phyloP scores from a whole-genome alignment of 2,797 vertebrate species.

The Percopsis omiscomaycus region DNA sequence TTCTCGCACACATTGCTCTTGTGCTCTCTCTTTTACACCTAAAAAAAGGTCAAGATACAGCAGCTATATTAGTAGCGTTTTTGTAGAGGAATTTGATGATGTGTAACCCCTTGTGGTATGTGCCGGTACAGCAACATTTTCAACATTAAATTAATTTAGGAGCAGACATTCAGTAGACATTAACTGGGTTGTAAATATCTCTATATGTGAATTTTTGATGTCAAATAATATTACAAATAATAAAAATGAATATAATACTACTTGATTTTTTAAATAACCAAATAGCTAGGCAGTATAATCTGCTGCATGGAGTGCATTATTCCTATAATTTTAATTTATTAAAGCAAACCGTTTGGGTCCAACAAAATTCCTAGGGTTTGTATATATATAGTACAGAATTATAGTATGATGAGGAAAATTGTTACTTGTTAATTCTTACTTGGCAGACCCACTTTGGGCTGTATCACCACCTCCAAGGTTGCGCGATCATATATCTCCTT shows the following conservation, averaged over 20 bases:
- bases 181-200: too few relatives aligned
- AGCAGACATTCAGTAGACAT: too few relatives aligned
- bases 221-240: too few relatives aligned
- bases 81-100: background rate
- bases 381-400: too few relatives aligned
- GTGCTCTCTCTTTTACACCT: conserved; percentile 85
- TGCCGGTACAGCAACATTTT: conserved; percentile 5
- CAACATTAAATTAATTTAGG: too few relatives aligned
- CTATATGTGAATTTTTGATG: too few relatives aligned
- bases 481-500: conserved; percentile 90
- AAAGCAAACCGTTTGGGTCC: too few relatives aligned
- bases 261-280: too few relatives aligned
- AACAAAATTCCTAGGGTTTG: background rate
- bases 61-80: background rate
- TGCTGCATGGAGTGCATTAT: background rate
- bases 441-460: conserved; percentile 85
- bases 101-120: conserved; percentile 47
- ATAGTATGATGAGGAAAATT: too few relatives aligned
- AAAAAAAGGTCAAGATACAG: background rate
- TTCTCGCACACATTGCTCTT: conserved; percentile 85
- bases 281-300: too few relatives aligned
- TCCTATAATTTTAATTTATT: too few relatives aligned
- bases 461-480: conserved; percentile 86
- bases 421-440: conserved; percentile 60
- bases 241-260: too few relatives aligned